phyloP scores from a whole-genome alignment of 2,113 vertebrate species.

The Accipiter cooperii region DNA sequence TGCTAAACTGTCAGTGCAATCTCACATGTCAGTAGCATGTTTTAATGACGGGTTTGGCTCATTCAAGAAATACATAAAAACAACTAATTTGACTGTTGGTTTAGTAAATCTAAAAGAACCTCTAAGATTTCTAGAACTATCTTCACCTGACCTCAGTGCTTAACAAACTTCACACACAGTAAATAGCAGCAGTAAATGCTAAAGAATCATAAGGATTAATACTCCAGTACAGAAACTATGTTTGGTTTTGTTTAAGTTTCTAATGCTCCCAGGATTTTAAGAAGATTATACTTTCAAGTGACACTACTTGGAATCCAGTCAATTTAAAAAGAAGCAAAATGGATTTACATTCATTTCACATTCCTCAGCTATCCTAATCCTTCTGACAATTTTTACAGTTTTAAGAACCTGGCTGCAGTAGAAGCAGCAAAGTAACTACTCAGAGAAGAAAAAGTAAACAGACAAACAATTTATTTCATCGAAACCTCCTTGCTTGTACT shows the following conservation, averaged over 20 bases:
- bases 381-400: background rate
- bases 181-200: background rate
- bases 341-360: constrained; percentile 43
- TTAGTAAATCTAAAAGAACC: background rate
- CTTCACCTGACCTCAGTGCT: background rate
- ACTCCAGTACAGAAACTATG: background rate
- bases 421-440: background rate
- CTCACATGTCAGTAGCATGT: background rate
- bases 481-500: background rate
- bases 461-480: background rate
- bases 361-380: constrained; percentile 36
- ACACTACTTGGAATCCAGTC: constrained; percentile 20
- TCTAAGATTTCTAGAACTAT: background rate
- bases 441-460: background rate
- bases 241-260: background rate
- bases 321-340: constrained; percentile 1
- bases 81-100: background rate
- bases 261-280: background rate
- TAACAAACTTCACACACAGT: background rate
- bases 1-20: background rate
- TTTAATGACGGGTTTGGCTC: background rate
- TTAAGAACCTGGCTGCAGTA: background rate
- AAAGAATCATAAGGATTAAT: background rate
- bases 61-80: background rate
- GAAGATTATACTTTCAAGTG: constrained; percentile 34